phyloP scores from a whole-genome alignment of 1,140 invertebrate species.

The Batillaria attramentaria region DNA sequence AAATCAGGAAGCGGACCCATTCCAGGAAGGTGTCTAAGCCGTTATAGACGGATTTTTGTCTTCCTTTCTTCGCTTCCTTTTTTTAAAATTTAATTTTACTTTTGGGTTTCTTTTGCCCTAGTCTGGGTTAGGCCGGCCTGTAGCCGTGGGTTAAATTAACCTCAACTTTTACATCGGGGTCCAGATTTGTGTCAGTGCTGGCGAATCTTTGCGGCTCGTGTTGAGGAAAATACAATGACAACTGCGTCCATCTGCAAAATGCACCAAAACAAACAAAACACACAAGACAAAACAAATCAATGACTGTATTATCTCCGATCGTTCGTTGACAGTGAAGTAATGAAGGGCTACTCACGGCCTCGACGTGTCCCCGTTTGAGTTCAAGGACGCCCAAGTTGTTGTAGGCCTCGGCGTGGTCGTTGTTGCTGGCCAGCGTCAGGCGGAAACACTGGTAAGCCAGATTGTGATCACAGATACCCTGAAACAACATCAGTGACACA shows the following conservation, averaged over 20 bases:
- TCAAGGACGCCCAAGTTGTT: conserved; percentile 94
- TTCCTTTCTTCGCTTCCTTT: too few relatives aligned
- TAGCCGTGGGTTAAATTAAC: too few relatives aligned
- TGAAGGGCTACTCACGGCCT: conserved; percentile 64
- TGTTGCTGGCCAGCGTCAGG: conserved; percentile 87
- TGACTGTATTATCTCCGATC: too few relatives aligned
- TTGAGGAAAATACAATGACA: neutral
- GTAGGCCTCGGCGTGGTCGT: conserved; percentile 89
- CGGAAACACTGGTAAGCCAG: conserved; percentile 91
- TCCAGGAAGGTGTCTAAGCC: too few relatives aligned
- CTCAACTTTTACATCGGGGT: too few relatives aligned
- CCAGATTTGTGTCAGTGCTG: neutral
- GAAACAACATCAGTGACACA: too few relatives aligned
- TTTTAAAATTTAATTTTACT: too few relatives aligned
- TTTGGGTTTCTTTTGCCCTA: too few relatives aligned
- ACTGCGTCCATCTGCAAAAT: neutral
- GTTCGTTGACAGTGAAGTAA: neutral
- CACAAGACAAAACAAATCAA: neutral
- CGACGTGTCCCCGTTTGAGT: conserved; percentile 77
- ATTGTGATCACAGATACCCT: conserved; percentile 91
- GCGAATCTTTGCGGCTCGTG: neutral
- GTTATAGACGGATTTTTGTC: too few relatives aligned
- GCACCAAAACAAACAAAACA: neutral
- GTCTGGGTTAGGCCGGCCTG: too few relatives aligned
- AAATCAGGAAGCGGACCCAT: too few relatives aligned